These are phyloP conservation scores for Melanerpes formicivorus DNA, from an alignment of 2,113 vertebrate genomes.

Conservation along the genomic window DNA sequence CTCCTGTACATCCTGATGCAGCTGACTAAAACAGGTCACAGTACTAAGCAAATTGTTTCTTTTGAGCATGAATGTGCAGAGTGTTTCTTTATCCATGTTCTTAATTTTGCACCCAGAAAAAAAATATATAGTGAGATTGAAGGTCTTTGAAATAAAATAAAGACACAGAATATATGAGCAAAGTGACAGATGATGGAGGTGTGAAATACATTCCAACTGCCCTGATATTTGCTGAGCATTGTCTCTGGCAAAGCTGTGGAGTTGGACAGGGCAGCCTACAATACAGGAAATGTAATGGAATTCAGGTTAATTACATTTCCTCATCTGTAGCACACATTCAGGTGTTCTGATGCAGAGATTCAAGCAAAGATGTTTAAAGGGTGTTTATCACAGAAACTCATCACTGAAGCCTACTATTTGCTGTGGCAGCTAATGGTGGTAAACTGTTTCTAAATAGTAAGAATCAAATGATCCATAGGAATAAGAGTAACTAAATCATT, in stretches of 20 bases:
- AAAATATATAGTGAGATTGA: neutral
- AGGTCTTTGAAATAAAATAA: constrained; percentile 16
- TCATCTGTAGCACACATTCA: constrained; percentile 40
- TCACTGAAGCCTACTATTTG: constrained; percentile 19
- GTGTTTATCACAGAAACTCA: constrained; percentile 14
- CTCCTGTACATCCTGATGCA: neutral
- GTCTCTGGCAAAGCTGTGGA: constrained; percentile 1
- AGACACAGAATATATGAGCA: neutral
- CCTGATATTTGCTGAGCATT: constrained; percentile 31
- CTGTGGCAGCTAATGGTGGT: neutral
- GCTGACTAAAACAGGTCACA: neutral
- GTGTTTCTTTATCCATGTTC: neutral
- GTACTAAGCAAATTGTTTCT: neutral
- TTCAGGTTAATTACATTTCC: constrained; percentile 52
- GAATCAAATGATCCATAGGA: constrained; percentile 24
- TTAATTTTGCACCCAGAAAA: neutral
- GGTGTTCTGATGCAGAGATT: constrained; percentile 25
- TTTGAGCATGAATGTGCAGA: neutral
- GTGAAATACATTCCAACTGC: neutral
- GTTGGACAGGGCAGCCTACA: neutral
- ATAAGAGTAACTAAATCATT: constrained; percentile 27
- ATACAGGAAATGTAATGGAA: constrained; percentile 18
- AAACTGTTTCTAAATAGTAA: constrained; percentile 28
- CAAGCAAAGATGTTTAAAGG: constrained; percentile 34
- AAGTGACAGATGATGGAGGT: neutral